phyloP scores from a whole-genome alignment of 1,140 invertebrate species.

The Drosophila sp. region DNA sequence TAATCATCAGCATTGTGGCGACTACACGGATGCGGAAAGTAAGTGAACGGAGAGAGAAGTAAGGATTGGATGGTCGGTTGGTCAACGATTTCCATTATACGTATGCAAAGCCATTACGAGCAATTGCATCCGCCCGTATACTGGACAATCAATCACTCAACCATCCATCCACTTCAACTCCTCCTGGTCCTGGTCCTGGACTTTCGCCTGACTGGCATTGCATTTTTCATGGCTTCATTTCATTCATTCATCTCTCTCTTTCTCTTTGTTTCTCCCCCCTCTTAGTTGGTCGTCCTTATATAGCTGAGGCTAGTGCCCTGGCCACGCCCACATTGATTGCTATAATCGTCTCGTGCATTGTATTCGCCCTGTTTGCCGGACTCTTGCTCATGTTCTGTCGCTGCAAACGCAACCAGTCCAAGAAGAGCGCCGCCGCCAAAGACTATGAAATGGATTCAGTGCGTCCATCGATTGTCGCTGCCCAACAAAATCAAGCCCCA shows the following conservation, averaged over 20 bases:
- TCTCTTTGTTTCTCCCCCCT: not conserved
- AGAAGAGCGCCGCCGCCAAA: slow-evolving; percentile 91
- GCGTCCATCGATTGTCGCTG: slow-evolving; percentile 89
- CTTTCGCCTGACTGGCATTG: slow-evolving; percentile 54
- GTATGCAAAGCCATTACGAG: slow-evolving; percentile 75
- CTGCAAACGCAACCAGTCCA: slow-evolving; percentile 91
- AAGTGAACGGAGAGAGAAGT: slow-evolving; percentile 83
- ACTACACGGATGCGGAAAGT: slow-evolving; percentile 92
- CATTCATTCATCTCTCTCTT: slow-evolving; percentile 37
- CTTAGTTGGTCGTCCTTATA: slow-evolving; percentile 90
- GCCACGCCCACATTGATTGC: slow-evolving; percentile 91
- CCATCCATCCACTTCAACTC: slow-evolving; percentile 57
- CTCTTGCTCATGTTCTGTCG: slow-evolving; percentile 93
- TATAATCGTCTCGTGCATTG: slow-evolving; percentile 91
- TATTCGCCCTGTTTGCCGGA: slow-evolving; percentile 90
- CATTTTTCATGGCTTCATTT: slow-evolving; percentile 79
- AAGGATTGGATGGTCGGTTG: slow-evolving; percentile 15
- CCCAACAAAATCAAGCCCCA: slow-evolving; percentile 90
- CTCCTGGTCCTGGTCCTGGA: slow-evolving; percentile 26
- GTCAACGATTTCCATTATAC: slow-evolving; percentile 68
- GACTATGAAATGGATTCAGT: slow-evolving; percentile 95
- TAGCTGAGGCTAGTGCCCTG: slow-evolving; percentile 89
- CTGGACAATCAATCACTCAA: slow-evolving; percentile 67
- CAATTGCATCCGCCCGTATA: slow-evolving; percentile 63
- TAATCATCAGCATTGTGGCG: slow-evolving; percentile 91